Evolutionary conservation across 1,140 invertebrate genomes (phyloP).

Genomic region (Drosophila punjabiensis): DNA sequence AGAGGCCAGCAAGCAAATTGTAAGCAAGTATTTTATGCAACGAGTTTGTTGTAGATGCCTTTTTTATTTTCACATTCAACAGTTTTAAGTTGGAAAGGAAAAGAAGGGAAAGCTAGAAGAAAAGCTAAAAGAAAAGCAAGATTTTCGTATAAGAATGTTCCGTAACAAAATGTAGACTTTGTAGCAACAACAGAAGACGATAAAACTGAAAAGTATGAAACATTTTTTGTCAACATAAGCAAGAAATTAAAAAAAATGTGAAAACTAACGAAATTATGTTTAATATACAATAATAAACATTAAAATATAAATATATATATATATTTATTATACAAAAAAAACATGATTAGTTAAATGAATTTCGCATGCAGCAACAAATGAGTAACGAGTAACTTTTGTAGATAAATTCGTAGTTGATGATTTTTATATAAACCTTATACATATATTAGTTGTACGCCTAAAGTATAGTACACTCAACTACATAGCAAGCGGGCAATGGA

Average conservation of each 20-base stretch:
- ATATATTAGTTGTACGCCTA: conserved; percentile 52
- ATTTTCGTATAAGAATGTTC: conserved; percentile 81
- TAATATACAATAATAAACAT: conserved; percentile 71
- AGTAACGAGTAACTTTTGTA: conserved; percentile 71
- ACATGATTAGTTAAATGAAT: conserved; percentile 64
- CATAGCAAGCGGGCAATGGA: conserved; percentile 41
- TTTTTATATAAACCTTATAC: conserved; percentile 75
- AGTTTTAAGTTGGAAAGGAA: conserved; percentile 22
- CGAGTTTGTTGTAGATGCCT: conserved; percentile 58
- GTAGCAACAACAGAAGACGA: conserved; percentile 79
- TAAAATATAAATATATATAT: conserved; percentile 42
- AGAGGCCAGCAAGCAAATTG: conserved; percentile 18
- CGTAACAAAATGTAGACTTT: conserved; percentile 82
- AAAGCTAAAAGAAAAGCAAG: conserved; percentile 33
- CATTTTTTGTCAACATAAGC: conserved; percentile 55
- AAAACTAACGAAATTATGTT: conserved; percentile 72
- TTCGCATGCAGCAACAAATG: conserved; percentile 53
- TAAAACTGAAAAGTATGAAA: conserved; percentile 80
- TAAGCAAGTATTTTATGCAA: conserved; percentile 49
- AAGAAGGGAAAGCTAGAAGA: background rate
- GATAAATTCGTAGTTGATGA: conserved; percentile 81
- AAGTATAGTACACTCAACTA: conserved; percentile 55
- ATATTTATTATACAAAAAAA: conserved; percentile 67
- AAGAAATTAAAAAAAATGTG: conserved; percentile 38
- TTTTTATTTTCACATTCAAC: conserved; percentile 31